phyloP scores from a whole-genome alignment of 2,113 vertebrate species.

The Thryonomys swinderianus region DNA sequence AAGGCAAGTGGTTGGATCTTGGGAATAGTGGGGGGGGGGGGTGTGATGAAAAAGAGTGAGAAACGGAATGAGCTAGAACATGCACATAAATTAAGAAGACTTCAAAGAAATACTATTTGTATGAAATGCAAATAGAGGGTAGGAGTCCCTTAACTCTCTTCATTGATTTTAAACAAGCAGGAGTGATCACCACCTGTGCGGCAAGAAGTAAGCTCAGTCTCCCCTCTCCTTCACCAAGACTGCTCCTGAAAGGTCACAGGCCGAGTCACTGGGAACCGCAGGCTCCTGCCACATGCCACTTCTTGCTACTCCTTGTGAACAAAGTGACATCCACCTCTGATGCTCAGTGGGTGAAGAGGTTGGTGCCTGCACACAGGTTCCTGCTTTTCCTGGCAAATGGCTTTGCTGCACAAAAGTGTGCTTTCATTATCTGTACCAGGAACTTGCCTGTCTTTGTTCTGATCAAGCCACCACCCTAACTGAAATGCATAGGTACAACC shows the following conservation, averaged over 20 bases:
- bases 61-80: slow-evolving; percentile 10
- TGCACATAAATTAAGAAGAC: not conserved
- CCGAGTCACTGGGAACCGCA: slow-evolving; percentile 61
- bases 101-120: slow-evolving; percentile 31
- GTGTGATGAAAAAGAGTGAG: not conserved
- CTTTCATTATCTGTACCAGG: not conserved
- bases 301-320: slow-evolving; percentile 25
- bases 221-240: not conserved
- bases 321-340: not conserved
- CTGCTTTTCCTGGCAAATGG: not conserved
- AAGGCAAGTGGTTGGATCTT: not conserved
- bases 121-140: too few relatives aligned
- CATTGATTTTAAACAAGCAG: not conserved
- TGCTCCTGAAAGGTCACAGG: slow-evolving; percentile 39
- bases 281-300: not conserved
- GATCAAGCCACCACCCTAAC: not conserved
- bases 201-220: not conserved
- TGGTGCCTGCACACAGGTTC: not conserved
- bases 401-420: not conserved
- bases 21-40: not conserved
- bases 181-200: not conserved
- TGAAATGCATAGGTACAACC: not conserved
- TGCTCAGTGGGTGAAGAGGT: slow-evolving; percentile 29
- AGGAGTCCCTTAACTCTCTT: not conserved
- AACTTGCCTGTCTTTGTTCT: slow-evolving; percentile 19